Conservation (phyloP, 2,113 vertebrate genomes). For the Indicator maculatus region DNA sequence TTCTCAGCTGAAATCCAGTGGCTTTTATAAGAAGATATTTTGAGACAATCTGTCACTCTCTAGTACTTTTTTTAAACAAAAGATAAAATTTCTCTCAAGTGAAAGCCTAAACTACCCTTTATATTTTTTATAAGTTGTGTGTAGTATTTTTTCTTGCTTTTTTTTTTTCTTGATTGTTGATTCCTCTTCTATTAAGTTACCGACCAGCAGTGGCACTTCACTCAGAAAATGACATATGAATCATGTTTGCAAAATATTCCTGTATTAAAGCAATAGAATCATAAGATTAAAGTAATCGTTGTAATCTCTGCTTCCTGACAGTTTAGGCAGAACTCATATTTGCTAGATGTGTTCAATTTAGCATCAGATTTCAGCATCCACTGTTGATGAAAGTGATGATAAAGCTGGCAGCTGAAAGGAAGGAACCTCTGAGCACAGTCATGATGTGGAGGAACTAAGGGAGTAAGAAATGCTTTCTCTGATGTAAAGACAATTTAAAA, state of each 20-base stretch:
- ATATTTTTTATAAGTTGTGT: neutral
- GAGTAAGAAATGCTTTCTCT: neutral
- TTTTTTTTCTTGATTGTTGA: neutral
- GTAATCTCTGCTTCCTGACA: neutral
- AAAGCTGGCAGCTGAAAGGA: neutral
- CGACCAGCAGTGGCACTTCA: neutral
- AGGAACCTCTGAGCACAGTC: neutral
- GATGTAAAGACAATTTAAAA: neutral
- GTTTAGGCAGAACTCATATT: conserved; percentile 9
- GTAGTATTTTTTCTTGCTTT: neutral
- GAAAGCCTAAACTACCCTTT: neutral
- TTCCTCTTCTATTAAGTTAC: neutral
- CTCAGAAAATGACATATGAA: neutral
- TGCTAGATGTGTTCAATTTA: neutral
- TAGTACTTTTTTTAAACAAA: neutral
- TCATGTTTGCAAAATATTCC: neutral
- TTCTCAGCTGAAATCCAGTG: neutral
- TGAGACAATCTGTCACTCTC: neutral
- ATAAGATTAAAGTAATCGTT: neutral
- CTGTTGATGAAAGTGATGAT: neutral
- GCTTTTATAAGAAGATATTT: neutral
- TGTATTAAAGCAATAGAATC: neutral
- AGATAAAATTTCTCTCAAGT: neutral
- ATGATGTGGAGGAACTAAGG: conserved; percentile 3
- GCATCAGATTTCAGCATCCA: neutral